A percentile compares a stretch with the other conserved stretches of the same genome.
phyloP scores from a whole-genome alignment of 2,797 vertebrate species.

The Tragopan temminckii region DNA sequence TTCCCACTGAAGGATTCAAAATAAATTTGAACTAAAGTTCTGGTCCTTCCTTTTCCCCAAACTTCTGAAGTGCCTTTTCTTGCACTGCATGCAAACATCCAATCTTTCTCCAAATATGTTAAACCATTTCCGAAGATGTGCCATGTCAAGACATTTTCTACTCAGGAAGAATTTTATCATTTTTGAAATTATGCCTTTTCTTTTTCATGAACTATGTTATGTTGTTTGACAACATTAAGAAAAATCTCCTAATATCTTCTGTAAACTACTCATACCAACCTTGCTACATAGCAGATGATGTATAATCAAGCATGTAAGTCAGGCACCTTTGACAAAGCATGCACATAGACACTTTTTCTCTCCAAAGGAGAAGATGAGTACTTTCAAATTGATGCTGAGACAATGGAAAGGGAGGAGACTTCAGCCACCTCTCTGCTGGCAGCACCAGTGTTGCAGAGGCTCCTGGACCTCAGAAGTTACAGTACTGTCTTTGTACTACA shows the following conservation, averaged over 20 bases:
- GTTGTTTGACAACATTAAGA: not conserved
- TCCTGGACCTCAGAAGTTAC: not conserved
- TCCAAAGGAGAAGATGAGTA: not conserved
- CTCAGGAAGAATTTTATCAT: not conserved
- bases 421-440: not conserved
- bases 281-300: too few relatives aligned
- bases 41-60: not conserved
- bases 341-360: not conserved
- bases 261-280: not conserved
- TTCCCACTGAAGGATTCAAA: not conserved
- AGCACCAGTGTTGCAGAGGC: too few relatives aligned
- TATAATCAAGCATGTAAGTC: too few relatives aligned
- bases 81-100: not conserved
- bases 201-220: not conserved
- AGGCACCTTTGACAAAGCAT: too few relatives aligned
- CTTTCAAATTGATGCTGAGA: not conserved
- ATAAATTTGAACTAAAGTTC: not conserved
- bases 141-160: not conserved
- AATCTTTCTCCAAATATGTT: not conserved
- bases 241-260: not conserved
- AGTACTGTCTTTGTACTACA: not conserved
- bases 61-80: not conserved
- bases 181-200: not conserved
- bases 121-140: not conserved
- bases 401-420: not conserved